These are phyloP conservation scores for Gadopsis marmoratus DNA, from an alignment of 2,797 vertebrate species.

Conservation along the genomic window DNA sequence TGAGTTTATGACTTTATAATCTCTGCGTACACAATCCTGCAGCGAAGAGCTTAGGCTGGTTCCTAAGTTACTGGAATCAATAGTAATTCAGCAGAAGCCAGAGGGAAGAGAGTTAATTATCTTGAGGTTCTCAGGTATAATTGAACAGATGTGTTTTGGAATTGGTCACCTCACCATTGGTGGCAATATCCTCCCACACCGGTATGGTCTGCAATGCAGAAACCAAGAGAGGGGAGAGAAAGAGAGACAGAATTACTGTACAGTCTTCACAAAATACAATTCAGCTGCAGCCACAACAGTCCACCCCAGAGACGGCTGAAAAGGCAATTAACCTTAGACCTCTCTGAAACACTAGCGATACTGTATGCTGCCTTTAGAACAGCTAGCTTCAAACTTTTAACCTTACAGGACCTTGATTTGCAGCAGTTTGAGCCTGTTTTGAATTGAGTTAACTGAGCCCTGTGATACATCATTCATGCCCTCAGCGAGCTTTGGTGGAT, in stretches of 20 bases:
- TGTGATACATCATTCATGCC: conserved; percentile 78
- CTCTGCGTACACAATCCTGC: conserved; percentile 53
- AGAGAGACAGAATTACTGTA: conserved; percentile 33
- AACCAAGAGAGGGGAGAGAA: conserved; percentile 19
- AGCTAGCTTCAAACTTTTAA: conserved; percentile 56
- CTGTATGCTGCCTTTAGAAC: conserved; percentile 33
- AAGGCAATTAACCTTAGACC: conserved; percentile 77
- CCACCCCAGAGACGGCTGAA: conserved; percentile 55
- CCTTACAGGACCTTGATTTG: conserved; percentile 68
- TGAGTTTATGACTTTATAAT: conserved; percentile 66
- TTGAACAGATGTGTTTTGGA: conserved; percentile 81
- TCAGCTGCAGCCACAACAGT: conserved; percentile 54
- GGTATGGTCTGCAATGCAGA: conserved; percentile 51
- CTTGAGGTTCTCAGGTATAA: conserved; percentile 76
- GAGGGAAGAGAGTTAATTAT: conserved; percentile 79
- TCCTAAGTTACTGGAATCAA: conserved; percentile 67
- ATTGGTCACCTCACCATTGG: conserved; percentile 72
- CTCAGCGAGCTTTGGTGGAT: conserved; percentile 50
- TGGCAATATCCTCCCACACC: conserved; percentile 65
- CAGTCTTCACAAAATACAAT: conserved; percentile 49
- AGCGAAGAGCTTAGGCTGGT: conserved; percentile 55
- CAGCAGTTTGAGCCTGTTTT: conserved; percentile 61
- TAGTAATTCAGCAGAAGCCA: conserved; percentile 76
- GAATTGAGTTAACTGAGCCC: conserved; percentile 60
- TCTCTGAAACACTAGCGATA: conserved; percentile 51